Conservation (phyloP, 1,140 invertebrate genomes). For the Nebria ingens region DNA sequence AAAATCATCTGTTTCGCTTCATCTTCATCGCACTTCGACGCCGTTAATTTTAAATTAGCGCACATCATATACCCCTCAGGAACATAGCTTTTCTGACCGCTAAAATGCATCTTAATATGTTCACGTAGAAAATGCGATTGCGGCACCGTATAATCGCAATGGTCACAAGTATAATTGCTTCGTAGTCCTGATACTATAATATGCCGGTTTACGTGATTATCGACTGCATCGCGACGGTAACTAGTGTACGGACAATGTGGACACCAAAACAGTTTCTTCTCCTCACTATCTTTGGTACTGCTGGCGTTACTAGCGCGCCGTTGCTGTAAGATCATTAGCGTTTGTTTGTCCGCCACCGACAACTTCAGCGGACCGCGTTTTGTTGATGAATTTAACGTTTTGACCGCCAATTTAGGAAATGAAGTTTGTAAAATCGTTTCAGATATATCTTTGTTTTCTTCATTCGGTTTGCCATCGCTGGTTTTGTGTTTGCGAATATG, state of each 20-base stretch:
- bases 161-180: conserved; percentile 58
- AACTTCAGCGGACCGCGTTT: conserved; percentile 38
- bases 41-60: conserved; percentile 37
- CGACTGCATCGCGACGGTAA: conserved; percentile 57
- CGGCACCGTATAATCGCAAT: conserved; percentile 72
- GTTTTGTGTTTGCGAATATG: conserved; percentile 67
- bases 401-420: conserved; percentile 39
- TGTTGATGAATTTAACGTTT: conserved; percentile 34
- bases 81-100: conserved; percentile 42
- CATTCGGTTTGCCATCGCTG: conserved; percentile 36
- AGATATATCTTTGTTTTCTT: conserved; percentile 17
- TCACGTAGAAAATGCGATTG: conserved; percentile 69
- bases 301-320: conserved; percentile 22
- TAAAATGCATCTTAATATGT: conserved; percentile 71
- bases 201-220: conserved; percentile 66
- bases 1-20: conserved; percentile 33
- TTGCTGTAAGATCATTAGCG: conserved; percentile 33
- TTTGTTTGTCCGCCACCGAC: conserved; percentile 43
- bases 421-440: conserved; percentile 13
- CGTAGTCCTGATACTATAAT: conserved; percentile 43
- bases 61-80: conserved; percentile 51
- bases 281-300: conserved; percentile 38
- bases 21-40: conserved; percentile 27
- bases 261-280: conserved; percentile 47
- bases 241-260: conserved; percentile 69